Conservation (phyloP, 2,888 invertebrate species). For the Thecocarcelia acutangulata region DNA sequence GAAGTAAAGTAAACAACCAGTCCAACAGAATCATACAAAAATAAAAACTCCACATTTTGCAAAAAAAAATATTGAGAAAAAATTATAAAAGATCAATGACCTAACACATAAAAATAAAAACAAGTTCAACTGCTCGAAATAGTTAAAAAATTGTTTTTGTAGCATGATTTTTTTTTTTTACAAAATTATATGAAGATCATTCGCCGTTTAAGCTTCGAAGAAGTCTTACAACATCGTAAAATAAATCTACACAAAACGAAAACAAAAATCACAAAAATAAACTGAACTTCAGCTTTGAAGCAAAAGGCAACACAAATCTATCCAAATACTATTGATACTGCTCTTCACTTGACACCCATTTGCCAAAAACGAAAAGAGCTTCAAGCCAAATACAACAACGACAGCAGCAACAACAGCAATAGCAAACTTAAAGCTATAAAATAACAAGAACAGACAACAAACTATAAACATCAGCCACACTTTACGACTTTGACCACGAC, state of each 20-base stretch:
- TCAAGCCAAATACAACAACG: not conserved
- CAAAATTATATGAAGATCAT: conserved; percentile 14
- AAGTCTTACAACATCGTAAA: conserved; percentile 7
- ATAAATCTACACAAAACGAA: not conserved
- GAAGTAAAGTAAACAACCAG: too few species aligned
- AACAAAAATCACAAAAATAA: not conserved
- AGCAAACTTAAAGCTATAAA: conserved; percentile 23
- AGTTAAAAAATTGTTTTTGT: conserved; percentile 21
- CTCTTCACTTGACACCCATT: conserved; percentile 35
- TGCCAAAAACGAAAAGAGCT: conserved; percentile 11
- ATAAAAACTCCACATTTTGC: too few species aligned
- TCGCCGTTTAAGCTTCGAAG: conserved; percentile 14
- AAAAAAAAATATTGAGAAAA: conserved; percentile 17
- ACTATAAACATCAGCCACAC: conserved; percentile 37
- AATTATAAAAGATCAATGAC: conserved; percentile 51
- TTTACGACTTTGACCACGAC: conserved; percentile 35
- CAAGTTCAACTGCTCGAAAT: conserved; percentile 28
- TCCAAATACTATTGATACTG: conserved; percentile 24
- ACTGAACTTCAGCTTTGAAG: not conserved
- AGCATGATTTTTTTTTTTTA: not conserved
- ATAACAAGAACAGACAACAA: conserved; percentile 45
- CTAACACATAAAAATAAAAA: conserved; percentile 27
- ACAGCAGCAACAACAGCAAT: not conserved
- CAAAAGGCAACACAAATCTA: conserved; percentile 28
- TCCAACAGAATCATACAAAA: too few species aligned